Evolutionary conservation across 1,140 invertebrate genomes (phyloP), one percentile per base, ranked within the genome.

Genomic region (Drosophila aff.): DNA sequence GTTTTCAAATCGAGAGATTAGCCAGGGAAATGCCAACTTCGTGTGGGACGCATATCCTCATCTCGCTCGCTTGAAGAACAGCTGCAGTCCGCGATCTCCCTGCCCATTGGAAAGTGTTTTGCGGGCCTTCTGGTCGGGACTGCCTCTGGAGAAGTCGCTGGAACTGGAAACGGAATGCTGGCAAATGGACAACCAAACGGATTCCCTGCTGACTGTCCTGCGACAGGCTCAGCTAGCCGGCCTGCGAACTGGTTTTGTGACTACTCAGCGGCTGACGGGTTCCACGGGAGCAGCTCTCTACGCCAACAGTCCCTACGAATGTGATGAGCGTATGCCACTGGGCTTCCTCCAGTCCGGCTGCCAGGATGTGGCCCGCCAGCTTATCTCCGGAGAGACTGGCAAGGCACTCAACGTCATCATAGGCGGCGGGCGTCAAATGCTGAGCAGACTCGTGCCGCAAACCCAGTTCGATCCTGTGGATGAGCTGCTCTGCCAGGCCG

Each of bases 341-440:
- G 59, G 52, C 0, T 36, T 28, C 10, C 44, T 60, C 5, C 50
- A 63, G 1, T n/a, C 61, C 2, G 81, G 72, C 1, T 92, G 90
- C 33, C 21, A 59, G 33, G 86, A 91, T 67, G 69, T 82, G 9
- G 90, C 90, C 8, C 50, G 33, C 9, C 90, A 92, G 44, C 36
- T 92, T 1, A 69, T 92, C n/a, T 47, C 50, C 0, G 55, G 76
- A 2, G 61, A 49, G 11, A 67, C 76, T 11, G 90, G 74, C 0
- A 53, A 60, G 13, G 31, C 65, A 0, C 33, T 92, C 0, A 92
- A 92, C 41, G 81, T 92, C 9, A 40, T 92, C 5, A 66, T 92
- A 2, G 91, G 91, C 7, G 91, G 91, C 2, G 91, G 91, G 0
- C 61, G 90, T 7, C 91, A 92, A 67, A 73, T 91, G 58, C 52